Evolutionary conservation across 2,888 invertebrate genomes (phyloP).

Genomic region (Pachliopta kotzebuea): DNA sequence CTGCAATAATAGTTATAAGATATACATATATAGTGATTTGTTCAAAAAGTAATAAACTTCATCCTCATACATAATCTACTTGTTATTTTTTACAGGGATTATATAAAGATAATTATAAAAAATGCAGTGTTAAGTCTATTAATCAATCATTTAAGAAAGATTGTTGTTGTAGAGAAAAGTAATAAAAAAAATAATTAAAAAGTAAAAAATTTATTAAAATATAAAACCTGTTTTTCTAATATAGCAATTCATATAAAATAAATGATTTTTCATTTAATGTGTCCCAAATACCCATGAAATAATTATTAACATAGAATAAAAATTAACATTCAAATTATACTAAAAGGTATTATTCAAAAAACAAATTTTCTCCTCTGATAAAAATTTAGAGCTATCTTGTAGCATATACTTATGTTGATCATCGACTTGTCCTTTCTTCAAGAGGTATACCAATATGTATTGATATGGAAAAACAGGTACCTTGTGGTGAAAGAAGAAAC

Average conservation of each 20-base stretch:
- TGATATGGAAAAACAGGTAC: conserved; percentile 75
- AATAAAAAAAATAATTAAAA: conserved; percentile 14
- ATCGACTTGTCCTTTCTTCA: conserved; percentile 64
- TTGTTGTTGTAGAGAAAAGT: neutral
- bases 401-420: conserved; percentile 69
- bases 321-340: conserved; percentile 5
- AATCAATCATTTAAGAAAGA: too few species aligned
- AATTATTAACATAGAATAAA: conserved; percentile 17
- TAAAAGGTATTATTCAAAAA: conserved; percentile 28
- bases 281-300: conserved; percentile 18
- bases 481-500: conserved; percentile 70
- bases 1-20: too few species aligned
- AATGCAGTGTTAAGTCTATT: too few species aligned
- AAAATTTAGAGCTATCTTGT: conserved; percentile 62
- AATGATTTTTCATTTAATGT: conserved; percentile 4
- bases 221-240: conserved; percentile 16
- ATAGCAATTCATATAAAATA: conserved; percentile 20
- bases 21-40: too few species aligned
- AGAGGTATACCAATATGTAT: conserved; percentile 65
- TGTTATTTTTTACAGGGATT: too few species aligned
- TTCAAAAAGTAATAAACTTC: too few species aligned
- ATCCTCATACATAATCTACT: too few species aligned
- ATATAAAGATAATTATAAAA: too few species aligned
- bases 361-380: conserved; percentile 22
- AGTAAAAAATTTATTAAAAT: conserved; percentile 17